A percentile compares a stretch with the other conserved stretches of the same genome.
phyloP scores from a whole-genome alignment of 2,113 vertebrate genomes.

The Nycticebus coucang region DNA sequence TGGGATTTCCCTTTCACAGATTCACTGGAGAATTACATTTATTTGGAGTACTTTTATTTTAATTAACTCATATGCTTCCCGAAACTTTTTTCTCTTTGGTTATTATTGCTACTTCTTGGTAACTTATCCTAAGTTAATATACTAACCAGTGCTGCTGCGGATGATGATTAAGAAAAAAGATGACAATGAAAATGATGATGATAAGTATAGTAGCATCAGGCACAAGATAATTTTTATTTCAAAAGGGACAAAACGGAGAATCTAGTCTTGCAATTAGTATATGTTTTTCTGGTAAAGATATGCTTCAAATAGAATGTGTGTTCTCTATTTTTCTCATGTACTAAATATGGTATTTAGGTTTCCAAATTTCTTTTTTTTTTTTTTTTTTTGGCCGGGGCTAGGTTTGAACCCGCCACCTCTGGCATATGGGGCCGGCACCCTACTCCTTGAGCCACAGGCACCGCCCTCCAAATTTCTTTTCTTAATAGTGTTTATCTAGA shows the following conservation, averaged over 20 bases:
- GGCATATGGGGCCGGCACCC: too few relatives aligned
- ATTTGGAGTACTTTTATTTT: slow-evolving; percentile 11
- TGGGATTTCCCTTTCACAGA: background rate
- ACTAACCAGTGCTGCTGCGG: background rate
- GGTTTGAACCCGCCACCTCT: too few relatives aligned
- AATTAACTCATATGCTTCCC: background rate
- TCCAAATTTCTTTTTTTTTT: background rate
- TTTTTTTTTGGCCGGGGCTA: too few relatives aligned
- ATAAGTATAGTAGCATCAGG: background rate
- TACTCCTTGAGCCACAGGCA: too few relatives aligned
- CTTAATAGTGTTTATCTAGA: background rate
- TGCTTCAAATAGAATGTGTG: background rate
- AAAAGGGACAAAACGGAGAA: background rate
- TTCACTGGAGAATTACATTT: background rate
- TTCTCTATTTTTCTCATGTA: background rate
- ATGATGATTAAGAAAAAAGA: background rate
- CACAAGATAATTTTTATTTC: background rate
- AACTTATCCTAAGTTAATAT: background rate
- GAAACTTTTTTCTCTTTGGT: background rate
- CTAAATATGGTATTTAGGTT: background rate
- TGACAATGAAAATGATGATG: background rate
- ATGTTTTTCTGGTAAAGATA: background rate
- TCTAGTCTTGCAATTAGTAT: background rate
- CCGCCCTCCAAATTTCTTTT: background rate
- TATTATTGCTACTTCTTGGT: background rate